These are phyloP conservation scores for Halictus rubicundus DNA, from an alignment of 1,140 invertebrate species.

Conservation along the genomic window DNA sequence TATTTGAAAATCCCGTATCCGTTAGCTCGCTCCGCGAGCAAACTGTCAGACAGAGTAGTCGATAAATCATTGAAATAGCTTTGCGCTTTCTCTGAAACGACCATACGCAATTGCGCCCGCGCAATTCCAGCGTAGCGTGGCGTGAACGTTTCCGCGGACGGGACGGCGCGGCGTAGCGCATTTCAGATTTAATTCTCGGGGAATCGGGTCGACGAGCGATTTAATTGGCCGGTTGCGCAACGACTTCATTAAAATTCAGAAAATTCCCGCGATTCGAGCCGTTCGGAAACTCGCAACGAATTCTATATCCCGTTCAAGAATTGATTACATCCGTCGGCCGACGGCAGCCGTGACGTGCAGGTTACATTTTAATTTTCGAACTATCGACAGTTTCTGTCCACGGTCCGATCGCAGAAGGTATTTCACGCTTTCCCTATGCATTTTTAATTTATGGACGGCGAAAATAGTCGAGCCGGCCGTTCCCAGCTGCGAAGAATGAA, in stretches of 20 bases:
- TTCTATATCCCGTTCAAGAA: constrained; percentile 13
- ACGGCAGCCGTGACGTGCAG: neutral
- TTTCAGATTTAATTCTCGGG: constrained; percentile 12
- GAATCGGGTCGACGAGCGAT: constrained; percentile 13
- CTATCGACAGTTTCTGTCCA: neutral
- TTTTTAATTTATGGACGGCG: constrained; percentile 34
- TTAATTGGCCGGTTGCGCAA: constrained; percentile 6
- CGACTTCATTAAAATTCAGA: constrained; percentile 10
- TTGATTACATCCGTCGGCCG: neutral
- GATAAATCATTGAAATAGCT: neutral
- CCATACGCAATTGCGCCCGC: neutral
- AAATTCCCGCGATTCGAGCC: neutral
- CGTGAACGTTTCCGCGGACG: neutral
- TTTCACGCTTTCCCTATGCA: constrained; percentile 19
- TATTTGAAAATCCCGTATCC: no score
- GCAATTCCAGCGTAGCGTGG: neutral
- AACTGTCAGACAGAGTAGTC: neutral
- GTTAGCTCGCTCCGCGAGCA: no score
- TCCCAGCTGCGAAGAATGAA: neutral
- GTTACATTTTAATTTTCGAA: constrained; percentile 42
- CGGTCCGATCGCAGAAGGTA: constrained; percentile 2
- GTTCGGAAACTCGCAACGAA: neutral
- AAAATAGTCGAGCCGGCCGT: constrained; percentile 1
- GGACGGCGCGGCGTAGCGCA: neutral
- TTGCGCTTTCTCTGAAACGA: neutral